Evolutionary conservation across 2,113 vertebrate species (phyloP), one percentile per base, ranked within the genome.

Genomic region (Xiphorhynchus elegans): DNA sequence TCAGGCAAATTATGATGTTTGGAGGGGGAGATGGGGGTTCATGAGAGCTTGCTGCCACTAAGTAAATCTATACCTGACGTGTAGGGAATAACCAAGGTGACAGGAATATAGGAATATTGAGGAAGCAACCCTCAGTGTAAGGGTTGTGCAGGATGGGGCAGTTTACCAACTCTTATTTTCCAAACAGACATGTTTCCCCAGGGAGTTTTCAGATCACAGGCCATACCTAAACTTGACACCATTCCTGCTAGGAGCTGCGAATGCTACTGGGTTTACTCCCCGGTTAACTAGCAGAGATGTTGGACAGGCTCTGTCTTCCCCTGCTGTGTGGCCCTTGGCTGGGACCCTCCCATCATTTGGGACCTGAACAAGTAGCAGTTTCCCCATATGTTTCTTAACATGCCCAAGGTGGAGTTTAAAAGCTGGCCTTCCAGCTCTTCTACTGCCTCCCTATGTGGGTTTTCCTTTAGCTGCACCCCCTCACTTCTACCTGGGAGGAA

Each of bases 111-210:
- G 72, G 49, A 90, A 69, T 35, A 42, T 7, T 77, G 35, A 63
- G 31, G 60, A 15, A 42, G 35, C 40, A 55, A 2, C 31, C 8
- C 49, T 83, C 19, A 14, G 46, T 7, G 55, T 47, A 21, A 67
- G 37, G 35, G 20, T 33, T 56, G 26, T 29, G 35, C 5, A 6
- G 56, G 60, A 60, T 47, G 35, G 84, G 29, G 28, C 3, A 50
- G 40, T 50, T 73, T 29, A 52, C 19, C 28, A 69, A 47, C 44
- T 77, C 37, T 60, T 47, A 29, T 26, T n/a, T 37, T 13, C 6
- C 25, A 63, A 6, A n/a, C 33, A 49, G n/a, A 77, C 3, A 0
- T 5, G 2, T 35, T 49, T 68, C 15, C 44, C 29, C 3, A 2
- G 35, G 55, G 11, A 55, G 35, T 24, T 40, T n/a, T 39, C n/a